A percentile compares a stretch with the other conserved stretches of the same genome.
Conservation (phyloP, 23 tunicate genomes). For the Halocynthia aurantium region DNA sequence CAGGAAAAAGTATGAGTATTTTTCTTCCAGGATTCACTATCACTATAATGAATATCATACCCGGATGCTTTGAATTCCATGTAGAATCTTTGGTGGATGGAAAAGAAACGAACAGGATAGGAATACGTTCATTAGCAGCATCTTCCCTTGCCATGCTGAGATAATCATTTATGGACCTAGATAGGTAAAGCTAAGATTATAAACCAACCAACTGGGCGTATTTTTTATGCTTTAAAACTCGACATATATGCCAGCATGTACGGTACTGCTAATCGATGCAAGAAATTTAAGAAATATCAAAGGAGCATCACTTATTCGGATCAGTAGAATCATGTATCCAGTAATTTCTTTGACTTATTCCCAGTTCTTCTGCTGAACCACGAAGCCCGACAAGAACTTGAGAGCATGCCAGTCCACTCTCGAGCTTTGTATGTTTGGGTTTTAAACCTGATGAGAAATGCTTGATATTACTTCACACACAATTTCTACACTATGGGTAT, state of each 20-base stretch:
- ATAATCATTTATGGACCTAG: conserved; percentile 7
- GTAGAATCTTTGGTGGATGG: conserved; percentile 91
- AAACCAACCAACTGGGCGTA: no score
- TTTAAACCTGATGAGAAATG: conserved; percentile 6
- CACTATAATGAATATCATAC: conserved; percentile 7
- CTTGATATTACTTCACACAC: not conserved
- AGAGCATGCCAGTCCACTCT: conserved; percentile 7
- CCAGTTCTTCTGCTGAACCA: conserved; percentile 21
- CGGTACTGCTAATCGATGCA: no score
- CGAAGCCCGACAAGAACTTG: conserved; percentile 20
- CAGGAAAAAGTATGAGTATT: no score
- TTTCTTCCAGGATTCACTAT: no score
- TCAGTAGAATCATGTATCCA: conserved; percentile 1
- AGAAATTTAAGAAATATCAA: no score
- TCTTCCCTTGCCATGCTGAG: conserved; percentile 12
- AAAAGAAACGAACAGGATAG: conserved; percentile 44
- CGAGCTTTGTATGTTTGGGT: conserved; percentile 6
- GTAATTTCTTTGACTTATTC: conserved; percentile 14
- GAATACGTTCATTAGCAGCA: conserved; percentile 17
- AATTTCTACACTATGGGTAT: not conserved
- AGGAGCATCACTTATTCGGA: conserved; percentile 1
- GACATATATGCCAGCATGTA: no score
- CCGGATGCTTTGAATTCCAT: conserved; percentile 62
- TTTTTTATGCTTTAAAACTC: no score
- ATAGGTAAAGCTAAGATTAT: not conserved